Percentiles rank a stretch among this genome's conserved stretches.
Conservation (phyloP, 2,888 invertebrate genomes). For the Oscheius onirici region DNA sequence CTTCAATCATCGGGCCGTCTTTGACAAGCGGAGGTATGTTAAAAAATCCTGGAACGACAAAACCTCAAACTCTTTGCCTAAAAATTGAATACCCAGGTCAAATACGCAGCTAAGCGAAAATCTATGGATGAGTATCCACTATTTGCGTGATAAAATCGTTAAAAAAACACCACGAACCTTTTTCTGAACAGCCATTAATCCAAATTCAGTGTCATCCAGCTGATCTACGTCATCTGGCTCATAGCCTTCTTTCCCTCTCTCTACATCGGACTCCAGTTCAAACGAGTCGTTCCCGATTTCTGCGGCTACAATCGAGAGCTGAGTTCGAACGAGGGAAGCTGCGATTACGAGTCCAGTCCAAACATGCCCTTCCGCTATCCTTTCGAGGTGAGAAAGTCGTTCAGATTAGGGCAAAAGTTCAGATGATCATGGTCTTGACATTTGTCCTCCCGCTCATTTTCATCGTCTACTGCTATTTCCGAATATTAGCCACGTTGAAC, state of each 20-base stretch:
- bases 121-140: no score
- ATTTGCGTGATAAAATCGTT: no score
- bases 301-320: slow-evolving; percentile 63
- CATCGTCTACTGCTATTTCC: slow-evolving; percentile 66
- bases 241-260: slow-evolving; percentile 65
- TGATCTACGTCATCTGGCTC: slow-evolving; percentile 63
- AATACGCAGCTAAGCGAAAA: no score
- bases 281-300: slow-evolving; percentile 63
- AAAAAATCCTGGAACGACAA: no score
- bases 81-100: no score
- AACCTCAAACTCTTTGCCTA: no score
- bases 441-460: slow-evolving; percentile 67
- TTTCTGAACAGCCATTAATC: no score
- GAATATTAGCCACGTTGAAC: slow-evolving; percentile 57
- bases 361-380: slow-evolving; percentile 46
- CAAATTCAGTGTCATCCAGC: slow-evolving; percentile 46
- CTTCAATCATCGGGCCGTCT: slow-evolving; percentile 53
- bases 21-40: slow-evolving; percentile 37
- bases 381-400: slow-evolving; percentile 37
- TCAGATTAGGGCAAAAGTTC: slow-evolving; percentile 25
- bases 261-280: slow-evolving; percentile 67
- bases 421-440: slow-evolving; percentile 65
- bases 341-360: slow-evolving; percentile 59
- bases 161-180: no score
- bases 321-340: slow-evolving; percentile 52